These are phyloP conservation scores for Hippolais icterina DNA, from an alignment of 2,113 vertebrate genomes.

Conservation along the genomic window DNA sequence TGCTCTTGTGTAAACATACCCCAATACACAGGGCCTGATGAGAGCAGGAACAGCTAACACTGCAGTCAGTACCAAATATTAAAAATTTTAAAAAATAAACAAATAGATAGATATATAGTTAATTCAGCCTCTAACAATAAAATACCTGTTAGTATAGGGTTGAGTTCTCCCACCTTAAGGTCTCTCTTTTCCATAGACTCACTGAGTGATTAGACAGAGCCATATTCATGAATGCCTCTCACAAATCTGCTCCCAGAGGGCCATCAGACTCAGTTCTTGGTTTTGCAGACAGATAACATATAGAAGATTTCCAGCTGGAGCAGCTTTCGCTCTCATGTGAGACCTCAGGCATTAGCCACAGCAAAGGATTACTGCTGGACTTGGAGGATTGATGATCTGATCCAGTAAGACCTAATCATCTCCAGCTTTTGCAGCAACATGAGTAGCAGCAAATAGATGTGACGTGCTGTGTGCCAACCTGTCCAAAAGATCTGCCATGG, in stretches of 20 bases:
- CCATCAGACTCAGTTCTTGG: neutral
- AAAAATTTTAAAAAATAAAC: neutral
- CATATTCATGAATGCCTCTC: accelerated
- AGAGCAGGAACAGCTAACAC: neutral
- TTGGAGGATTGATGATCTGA: neutral
- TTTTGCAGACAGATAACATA: neutral
- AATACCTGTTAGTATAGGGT: neutral
- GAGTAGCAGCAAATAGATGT: neutral
- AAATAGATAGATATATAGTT: neutral
- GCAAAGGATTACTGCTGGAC: neutral
- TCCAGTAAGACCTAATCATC: neutral
- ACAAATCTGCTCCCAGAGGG: neutral
- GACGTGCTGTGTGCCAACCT: accelerated
- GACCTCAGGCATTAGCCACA: neutral
- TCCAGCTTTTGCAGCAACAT: neutral
- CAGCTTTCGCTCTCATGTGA: neutral
- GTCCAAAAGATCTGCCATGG: neutral
- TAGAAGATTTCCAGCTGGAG: neutral
- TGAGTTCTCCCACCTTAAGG: neutral
- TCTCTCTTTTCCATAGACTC: neutral
- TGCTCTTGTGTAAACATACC: neutral
- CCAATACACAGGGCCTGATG: neutral
- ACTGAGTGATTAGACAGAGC: neutral
- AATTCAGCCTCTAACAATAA: neutral
- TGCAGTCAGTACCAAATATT: neutral